Evolutionary conservation across 2,113 vertebrate genomes (phyloP), one percentile per base, ranked within the genome.

Genomic region (Regulus satrapa): DNA sequence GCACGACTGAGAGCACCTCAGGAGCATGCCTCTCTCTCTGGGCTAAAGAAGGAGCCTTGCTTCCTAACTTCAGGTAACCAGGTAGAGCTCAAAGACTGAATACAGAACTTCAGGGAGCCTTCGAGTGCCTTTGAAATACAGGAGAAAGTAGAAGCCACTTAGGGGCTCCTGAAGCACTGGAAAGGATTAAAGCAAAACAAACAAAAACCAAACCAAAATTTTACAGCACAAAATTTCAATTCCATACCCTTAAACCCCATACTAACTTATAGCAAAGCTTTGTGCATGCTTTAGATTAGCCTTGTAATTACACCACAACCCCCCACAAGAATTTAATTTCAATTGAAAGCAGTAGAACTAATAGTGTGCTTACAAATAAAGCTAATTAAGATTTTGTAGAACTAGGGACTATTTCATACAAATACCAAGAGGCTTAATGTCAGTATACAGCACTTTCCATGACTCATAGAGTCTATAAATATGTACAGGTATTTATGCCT

Each of bases 351-450:
- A 64, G 25, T 88, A 66, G 49, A 77, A 76, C 67, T 80, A 88
- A 88, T 25, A 63, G 38, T 45, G 34, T 75, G 58, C 45, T 91
- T 92, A 87, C 34, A 89, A 95, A 95, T 87, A 95, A 72, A 92
- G 54, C 62, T 91, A 91, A 89, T 91, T 79, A 87, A 64, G 76
- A 85, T 77, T 89, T 81, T 3, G 4, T 45, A 68, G 49, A 92
- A 72, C 41, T 64, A 46, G n/a, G n/a, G 32, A 72, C 52, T 82
- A 73, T 87, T 91, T 85, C 20, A 82, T 87, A 38, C 40, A 88
- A 84, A 20, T 72, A 56, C 38, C 52, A 74, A 72, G 76, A 95
- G 61, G 43, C 85, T 89, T 92, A 78, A 77, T 24, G 36, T 52
- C 45, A 85, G 49, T 78, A 67, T 52, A 40, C 48, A 85, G 66